These are phyloP conservation scores for Spinibarbus caldwelli DNA, from an alignment of 2,797 vertebrate species.

Conservation along the genomic window DNA sequence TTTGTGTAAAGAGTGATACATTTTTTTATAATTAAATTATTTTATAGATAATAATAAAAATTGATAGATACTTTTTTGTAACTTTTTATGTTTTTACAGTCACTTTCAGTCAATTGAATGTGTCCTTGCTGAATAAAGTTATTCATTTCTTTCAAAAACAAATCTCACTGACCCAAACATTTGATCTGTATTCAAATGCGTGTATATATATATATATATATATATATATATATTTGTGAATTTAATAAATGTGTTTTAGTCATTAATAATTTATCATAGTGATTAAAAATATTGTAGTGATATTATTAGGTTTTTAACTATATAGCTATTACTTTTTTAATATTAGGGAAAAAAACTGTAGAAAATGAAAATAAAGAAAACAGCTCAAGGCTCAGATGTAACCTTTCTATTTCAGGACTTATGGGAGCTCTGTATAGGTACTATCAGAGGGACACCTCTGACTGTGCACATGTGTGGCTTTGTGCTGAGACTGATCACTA, in stretches of 20 bases:
- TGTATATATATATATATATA: not conserved
- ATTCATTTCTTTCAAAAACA: not conserved
- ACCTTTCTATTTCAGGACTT: conserved; percentile 75
- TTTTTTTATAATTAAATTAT: not conserved
- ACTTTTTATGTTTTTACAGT: not conserved
- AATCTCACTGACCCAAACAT: not conserved
- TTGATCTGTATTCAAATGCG: not conserved
- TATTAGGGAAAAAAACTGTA: not conserved
- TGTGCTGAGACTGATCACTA: conserved; percentile 87
- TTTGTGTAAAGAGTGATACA: not conserved
- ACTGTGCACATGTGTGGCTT: conserved; percentile 87
- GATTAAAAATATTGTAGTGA: not conserved
- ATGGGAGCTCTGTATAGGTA: conserved; percentile 77
- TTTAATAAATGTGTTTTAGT: not conserved
- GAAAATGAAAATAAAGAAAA: not conserved
- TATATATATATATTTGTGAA: not conserved
- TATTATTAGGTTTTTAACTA: not conserved
- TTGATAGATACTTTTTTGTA: not conserved
- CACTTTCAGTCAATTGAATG: not conserved
- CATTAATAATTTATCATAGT: not conserved
- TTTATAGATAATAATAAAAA: no score
- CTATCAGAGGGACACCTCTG: conserved; percentile 81
- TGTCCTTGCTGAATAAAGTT: no score
- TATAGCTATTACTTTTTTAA: not conserved
- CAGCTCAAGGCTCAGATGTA: not conserved